These are phyloP conservation scores for Bolinopsis microptera DNA, from an alignment of 37 sponge, comb jelly and placozoan species.

Conservation along the genomic window DNA sequence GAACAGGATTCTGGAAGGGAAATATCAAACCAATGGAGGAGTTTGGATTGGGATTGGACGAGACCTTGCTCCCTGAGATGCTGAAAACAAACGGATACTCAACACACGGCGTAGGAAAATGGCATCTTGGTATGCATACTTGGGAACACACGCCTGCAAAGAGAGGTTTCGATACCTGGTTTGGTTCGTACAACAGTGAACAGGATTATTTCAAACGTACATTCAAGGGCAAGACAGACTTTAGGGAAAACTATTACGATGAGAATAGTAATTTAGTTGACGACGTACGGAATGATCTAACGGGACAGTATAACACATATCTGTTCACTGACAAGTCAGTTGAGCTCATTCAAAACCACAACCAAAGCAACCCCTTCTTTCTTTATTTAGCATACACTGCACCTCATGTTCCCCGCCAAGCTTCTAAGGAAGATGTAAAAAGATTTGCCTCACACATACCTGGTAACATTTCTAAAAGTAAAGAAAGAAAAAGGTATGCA, in stretches of 20 bases:
- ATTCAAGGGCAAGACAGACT: background rate
- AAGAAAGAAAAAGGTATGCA: background rate
- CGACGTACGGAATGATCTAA: background rate
- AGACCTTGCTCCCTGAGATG: background rate
- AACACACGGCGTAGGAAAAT: conserved; percentile 15
- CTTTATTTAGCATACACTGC: background rate
- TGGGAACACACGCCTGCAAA: background rate
- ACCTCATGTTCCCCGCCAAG: background rate
- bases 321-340: background rate
- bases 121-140: conserved; percentile 11
- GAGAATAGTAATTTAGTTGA: background rate
- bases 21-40: background rate
- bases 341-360: background rate
- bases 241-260: background rate
- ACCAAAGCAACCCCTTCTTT: background rate
- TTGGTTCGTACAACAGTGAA: background rate
- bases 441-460: background rate
- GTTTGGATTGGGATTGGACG: background rate
- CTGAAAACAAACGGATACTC: background rate
- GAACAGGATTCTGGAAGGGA: conserved; percentile 4
- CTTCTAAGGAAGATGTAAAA: background rate
- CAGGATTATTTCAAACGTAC: background rate
- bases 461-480: background rate
- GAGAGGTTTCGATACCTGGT: background rate
- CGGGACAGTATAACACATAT: background rate